Evolutionary conservation across 35 echinoderm and acorn worm species (phyloP), one percentile per base, ranked within the genome.

Genomic region (Amphiura filiformis): DNA sequence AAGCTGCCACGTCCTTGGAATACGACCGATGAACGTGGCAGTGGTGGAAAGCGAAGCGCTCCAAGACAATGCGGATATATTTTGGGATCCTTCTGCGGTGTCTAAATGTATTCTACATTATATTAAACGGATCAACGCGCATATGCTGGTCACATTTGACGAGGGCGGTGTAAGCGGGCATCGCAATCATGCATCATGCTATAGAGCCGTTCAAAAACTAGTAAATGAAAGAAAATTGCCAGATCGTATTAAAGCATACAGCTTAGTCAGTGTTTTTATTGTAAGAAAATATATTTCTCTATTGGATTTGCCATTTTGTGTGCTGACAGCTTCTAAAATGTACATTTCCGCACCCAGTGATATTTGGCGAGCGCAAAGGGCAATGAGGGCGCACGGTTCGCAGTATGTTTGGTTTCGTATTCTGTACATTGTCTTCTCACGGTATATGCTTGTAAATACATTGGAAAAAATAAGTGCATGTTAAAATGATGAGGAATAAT

Each of bases 351-450:
- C n/a, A 20, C 83, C 83, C 5, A 64, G 56, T 31, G 56, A 85
- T 85, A 36, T 85, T 31, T 65, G 83, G 83, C 64, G 14, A 36
- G 26, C 83, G 34, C 83, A 85, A 91, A 86, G 37, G 84, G 95
- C 95, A n/a, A 97, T 97, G 95, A 84, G 70, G 34, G 95, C 95
- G 31, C 95, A 97, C 77, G 80, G 88, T 39, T 91, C 88, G 84
- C 95, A 97, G 88, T 97, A 93, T 93, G 91, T 93, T 0, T 97
- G 95, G 95, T 97, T 93, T 44, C 84, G 95, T 30, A 70, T 91
- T 0, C 91, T 97, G 36, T 79, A 89, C 44, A 86, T 93, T 78
- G 37, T 97, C 65, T 97, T 97, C 70, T 97, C 95, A n/a, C 81
- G 95, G 4, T 93, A 93, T 85, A 80, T 97, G 35, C 76, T 93